These are phyloP conservation scores for Chelonoidis abingdonii DNA, from an alignment of 2,113 vertebrate genomes.

Conservation along the genomic window DNA sequence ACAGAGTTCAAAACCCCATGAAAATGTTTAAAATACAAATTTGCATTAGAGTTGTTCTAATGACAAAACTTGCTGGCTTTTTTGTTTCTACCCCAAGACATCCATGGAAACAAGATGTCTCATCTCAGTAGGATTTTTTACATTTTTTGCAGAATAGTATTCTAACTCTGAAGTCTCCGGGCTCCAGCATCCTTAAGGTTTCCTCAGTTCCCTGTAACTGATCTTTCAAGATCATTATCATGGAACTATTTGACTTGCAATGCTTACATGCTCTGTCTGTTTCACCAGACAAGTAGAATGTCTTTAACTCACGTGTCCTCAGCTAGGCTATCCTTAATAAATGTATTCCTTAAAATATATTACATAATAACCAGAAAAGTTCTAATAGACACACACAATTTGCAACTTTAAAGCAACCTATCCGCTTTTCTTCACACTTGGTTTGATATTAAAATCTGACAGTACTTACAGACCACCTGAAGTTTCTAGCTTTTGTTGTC, in stretches of 20 bases:
- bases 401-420: background rate
- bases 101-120: background rate
- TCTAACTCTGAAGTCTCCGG: slow-evolving; percentile 36
- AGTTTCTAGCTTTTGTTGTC: too few species aligned
- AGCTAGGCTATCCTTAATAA: slow-evolving; percentile 24
- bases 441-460: background rate
- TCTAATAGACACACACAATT: accelerated
- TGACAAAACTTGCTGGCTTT: background rate
- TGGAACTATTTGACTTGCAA: background rate
- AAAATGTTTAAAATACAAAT: background rate
- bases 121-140: slow-evolving; percentile 3
- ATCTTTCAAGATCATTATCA: background rate
- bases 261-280: background rate
- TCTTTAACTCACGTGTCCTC: slow-evolving; percentile 49
- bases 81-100: background rate
- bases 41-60: background rate
- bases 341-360: background rate
- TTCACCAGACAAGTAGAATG: background rate
- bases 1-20: background rate
- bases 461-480: too few species aligned
- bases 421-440: background rate
- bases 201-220: slow-evolving; percentile 29
- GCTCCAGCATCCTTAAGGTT: background rate
- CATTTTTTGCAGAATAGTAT: slow-evolving; percentile 27
- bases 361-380: background rate